Base-by-base conservation (phyloP, 2,888 invertebrate genomes). In the Drosophila limbata region DNA sequence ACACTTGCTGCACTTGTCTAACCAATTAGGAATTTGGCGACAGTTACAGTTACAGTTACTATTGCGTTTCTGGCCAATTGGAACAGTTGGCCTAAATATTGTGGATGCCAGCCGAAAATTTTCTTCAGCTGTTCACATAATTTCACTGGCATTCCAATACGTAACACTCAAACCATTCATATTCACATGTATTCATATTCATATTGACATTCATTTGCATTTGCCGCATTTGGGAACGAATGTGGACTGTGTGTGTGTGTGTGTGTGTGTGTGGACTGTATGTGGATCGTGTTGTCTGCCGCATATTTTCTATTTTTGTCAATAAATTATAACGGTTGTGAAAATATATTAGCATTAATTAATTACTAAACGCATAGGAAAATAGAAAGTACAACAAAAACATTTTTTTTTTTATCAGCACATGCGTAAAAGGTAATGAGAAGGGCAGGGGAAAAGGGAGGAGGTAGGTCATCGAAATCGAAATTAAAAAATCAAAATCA, bases 301-400 rank as follows among this genome's bases (percentile, higher is more conserved):
- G 52, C 71, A 72, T 77, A 78, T 85, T 89, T 88, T 84, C 81
- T 83, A 88, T 83, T 80, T 88, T 73, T 74, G 81, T 84, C 74
- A 88, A 85, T 85, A 90, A 90, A 88, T 87, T 90, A 89, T 80
- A 88, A 90, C 88, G 89, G 89, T 79, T 79, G 88, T 84, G 74
- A 84, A 84, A 88, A 86, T 79, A 81, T 90, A 91, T 90, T 91
- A 89, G 89, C 91, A 91, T 90, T 89, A 79, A 91, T 91, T 90
- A 86, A 90, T 91, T 81, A 85, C 89, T 79, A 89, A 83, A 82
- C 76, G 76, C 76, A 82, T 77, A 81, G 70, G 74, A 85, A 91
- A 90, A 90, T 83, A 90, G 91, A 90, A 90, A 90, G 91, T 91
- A 62, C 42, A 60, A 44, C 69, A 62, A 53, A 70, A 64, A 35